Percentiles rank a stretch among this genome's conserved stretches.
Conservation (phyloP, 2,888 invertebrate species). For the Pollenia labialis region DNA sequence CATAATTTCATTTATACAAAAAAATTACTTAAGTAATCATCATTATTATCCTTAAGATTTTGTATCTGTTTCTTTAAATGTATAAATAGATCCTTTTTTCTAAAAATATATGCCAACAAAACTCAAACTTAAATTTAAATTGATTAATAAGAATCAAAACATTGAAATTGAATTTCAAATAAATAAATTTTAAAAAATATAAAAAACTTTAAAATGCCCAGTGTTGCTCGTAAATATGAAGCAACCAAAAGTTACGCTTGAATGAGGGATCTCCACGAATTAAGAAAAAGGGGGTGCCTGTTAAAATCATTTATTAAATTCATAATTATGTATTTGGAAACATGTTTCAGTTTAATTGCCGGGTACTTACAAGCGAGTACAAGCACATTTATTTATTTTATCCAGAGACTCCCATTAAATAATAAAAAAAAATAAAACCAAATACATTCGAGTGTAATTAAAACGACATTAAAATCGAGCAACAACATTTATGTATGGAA, state of each 20-base stretch:
- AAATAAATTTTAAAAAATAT: background rate
- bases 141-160: background rate
- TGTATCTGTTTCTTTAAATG: too few species aligned
- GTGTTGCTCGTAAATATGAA: background rate
- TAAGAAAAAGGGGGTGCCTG: constrained; percentile 16
- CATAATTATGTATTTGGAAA: constrained; percentile 22
- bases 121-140: background rate
- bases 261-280: background rate
- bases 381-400: constrained; percentile 8
- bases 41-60: background rate
- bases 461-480: constrained; percentile 46
- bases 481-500: constrained; percentile 5
- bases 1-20: too few species aligned
- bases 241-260: background rate
- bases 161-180: background rate
- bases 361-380: background rate
- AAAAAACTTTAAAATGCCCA: background rate
- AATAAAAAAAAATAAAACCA: background rate
- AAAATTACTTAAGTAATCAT: background rate
- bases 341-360: constrained; percentile 40
- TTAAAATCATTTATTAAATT: constrained; percentile 7
- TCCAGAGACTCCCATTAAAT: background rate
- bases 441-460: constrained; percentile 31
- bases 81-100: background rate
- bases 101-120: background rate